phyloP scores from a whole-genome alignment of 2,113 vertebrate genomes.

The Neodon shergylaensis region DNA sequence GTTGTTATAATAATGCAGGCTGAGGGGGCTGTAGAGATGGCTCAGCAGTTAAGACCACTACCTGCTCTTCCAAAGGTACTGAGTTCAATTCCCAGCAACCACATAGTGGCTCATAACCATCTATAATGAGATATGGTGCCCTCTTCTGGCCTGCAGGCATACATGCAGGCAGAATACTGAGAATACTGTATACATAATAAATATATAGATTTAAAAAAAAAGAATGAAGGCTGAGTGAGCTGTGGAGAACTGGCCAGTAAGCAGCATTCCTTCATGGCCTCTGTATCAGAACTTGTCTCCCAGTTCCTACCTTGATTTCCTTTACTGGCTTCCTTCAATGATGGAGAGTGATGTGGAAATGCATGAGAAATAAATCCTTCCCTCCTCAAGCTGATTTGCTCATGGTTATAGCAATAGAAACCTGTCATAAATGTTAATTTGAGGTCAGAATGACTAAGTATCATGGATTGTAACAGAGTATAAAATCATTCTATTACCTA shows the following conservation, averaged over 20 bases:
- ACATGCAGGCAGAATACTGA: too few species aligned
- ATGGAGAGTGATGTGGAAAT: not conserved
- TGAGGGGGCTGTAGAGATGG: not conserved
- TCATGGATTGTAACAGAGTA: not conserved
- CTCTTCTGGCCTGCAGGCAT: too few species aligned
- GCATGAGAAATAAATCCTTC: not conserved
- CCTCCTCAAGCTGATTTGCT: too few species aligned
- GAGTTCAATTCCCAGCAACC: too few species aligned
- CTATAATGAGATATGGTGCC: too few species aligned
- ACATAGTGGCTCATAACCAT: too few species aligned
- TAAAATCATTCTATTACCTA: not conserved
- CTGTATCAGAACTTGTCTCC: not conserved
- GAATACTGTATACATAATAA: too few species aligned
- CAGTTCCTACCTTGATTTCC: not conserved
- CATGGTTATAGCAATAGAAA: not conserved
- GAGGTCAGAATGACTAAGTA: slow-evolving; percentile 25
- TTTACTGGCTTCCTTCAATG: not conserved
- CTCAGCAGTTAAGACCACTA: too few species aligned
- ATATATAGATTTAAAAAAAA: too few species aligned
- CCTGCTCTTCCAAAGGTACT: too few species aligned
- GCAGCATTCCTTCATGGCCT: not conserved
- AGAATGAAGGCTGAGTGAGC: not conserved
- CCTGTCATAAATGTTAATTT: slow-evolving; percentile 20
- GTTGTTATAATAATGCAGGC: not conserved
- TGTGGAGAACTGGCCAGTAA: not conserved